phyloP scores from a whole-genome alignment of 1,140 invertebrate species.

The Liolophura sinensis region DNA sequence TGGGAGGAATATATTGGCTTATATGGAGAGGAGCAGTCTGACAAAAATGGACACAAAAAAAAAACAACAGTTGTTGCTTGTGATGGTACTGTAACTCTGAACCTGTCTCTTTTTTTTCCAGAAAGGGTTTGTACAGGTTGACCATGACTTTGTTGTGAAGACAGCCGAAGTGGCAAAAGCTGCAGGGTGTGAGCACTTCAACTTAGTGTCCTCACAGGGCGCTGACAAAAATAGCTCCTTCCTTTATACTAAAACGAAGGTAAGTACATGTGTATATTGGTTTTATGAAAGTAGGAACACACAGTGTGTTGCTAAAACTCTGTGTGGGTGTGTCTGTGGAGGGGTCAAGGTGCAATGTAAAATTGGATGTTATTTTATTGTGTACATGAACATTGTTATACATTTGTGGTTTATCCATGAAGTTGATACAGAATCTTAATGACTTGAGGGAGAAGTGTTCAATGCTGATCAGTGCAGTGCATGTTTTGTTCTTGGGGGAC shows the following conservation, averaged over 20 bases:
- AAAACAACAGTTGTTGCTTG: neutral
- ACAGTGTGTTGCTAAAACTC: neutral
- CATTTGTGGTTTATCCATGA: neutral
- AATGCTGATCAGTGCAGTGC: too few species aligned
- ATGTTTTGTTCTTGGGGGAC: too few species aligned
- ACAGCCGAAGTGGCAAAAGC: conserved; percentile 61
- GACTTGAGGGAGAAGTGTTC: too few species aligned
- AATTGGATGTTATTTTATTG: neutral
- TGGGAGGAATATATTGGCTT: too few species aligned
- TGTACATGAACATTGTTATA: neutral
- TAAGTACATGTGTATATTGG: conserved; percentile 15
- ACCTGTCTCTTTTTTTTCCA: conserved; percentile 22
- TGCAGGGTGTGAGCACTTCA: conserved; percentile 61
- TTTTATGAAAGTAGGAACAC: neutral
- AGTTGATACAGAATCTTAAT: neutral
- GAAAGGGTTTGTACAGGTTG: conserved; percentile 63
- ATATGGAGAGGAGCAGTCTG: too few species aligned
- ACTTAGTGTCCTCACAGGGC: conserved; percentile 59
- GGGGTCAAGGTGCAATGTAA: neutral
- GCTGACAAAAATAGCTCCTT: conserved; percentile 56
- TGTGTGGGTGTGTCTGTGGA: neutral
- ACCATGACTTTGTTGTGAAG: conserved; percentile 64
- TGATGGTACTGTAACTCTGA: conserved; percentile 4
- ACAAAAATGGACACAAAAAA: too few species aligned
- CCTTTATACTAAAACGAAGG: conserved; percentile 57